These are phyloP conservation scores for Ovis canadensis DNA, from an alignment of 2,113 vertebrate genomes.

Conservation along the genomic window DNA sequence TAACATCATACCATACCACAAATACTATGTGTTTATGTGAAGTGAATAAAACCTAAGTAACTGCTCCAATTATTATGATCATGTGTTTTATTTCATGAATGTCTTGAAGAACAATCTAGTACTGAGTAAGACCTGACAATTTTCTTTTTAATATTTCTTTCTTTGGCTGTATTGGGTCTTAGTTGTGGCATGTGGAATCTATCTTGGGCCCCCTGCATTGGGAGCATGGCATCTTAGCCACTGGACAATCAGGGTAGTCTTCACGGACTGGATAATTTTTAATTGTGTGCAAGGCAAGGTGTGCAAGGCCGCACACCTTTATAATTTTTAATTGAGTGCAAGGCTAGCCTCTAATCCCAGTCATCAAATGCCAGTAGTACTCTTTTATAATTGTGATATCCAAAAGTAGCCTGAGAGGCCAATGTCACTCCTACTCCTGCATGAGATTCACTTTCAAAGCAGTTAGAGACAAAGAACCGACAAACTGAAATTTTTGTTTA, in stretches of 20 bases:
- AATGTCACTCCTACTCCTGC: fast-evolving
- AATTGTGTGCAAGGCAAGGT: too few species aligned
- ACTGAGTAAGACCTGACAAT: neutral
- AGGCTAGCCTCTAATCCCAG: neutral
- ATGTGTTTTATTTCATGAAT: neutral
- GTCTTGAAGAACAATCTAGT: neutral
- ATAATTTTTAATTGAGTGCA: neutral
- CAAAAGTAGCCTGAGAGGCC: neutral
- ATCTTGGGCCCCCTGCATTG: neutral
- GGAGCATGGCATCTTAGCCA: neutral
- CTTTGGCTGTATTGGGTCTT: neutral
- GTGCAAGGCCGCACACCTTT: neutral
- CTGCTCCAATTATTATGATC: neutral
- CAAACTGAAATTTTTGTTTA: neutral
- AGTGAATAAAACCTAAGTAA: neutral
- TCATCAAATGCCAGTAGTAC: neutral
- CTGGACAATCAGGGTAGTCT: neutral
- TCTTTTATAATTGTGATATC: neutral
- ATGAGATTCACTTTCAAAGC: neutral
- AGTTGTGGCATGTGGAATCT: neutral
- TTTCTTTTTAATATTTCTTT: neutral
- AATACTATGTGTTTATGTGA: neutral
- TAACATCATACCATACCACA: neutral
- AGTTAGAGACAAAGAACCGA: neutral
- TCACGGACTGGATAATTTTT: neutral